phyloP scores from a whole-genome alignment of 2,797 vertebrate genomes.

The Fratercula arctica region DNA sequence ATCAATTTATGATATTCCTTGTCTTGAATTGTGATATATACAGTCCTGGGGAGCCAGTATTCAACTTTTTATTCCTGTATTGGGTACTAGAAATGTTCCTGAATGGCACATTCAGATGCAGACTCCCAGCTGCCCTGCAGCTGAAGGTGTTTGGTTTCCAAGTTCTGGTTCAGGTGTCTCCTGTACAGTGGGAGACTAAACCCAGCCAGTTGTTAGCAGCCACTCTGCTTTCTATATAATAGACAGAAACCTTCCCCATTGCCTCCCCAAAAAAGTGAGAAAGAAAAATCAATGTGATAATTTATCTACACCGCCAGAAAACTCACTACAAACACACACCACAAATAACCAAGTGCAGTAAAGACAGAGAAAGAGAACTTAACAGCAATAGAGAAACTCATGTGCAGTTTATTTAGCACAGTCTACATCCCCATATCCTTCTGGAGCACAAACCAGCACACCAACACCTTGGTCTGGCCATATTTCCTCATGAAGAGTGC shows the following conservation, averaged over 20 bases:
- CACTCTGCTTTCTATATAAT: neutral
- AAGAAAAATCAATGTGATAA: constrained; percentile 48
- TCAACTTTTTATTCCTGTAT: neutral
- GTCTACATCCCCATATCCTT: neutral
- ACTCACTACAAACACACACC: neutral
- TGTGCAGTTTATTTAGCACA: neutral
- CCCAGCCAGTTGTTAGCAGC: neutral
- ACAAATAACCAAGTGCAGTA: constrained; percentile 10
- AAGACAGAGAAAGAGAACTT: neutral
- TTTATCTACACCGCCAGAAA: constrained; percentile 21
- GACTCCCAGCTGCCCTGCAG: neutral
- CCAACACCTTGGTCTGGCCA: neutral
- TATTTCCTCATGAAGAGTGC: neutral
- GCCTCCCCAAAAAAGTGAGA: neutral
- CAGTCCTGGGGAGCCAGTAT: neutral
- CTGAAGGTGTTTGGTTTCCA: neutral
- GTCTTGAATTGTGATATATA: neutral
- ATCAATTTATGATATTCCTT: neutral
- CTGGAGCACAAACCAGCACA: neutral
- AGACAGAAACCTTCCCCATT: neutral
- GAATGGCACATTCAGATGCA: neutral
- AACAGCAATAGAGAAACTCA: neutral
- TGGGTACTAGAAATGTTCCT: neutral
- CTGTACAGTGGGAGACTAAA: neutral
- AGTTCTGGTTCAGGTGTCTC: neutral